Percentiles rank a stretch among this genome's conserved stretches.
Conservation (phyloP, 2,113 vertebrate genomes). For the Bufo bufo region DNA sequence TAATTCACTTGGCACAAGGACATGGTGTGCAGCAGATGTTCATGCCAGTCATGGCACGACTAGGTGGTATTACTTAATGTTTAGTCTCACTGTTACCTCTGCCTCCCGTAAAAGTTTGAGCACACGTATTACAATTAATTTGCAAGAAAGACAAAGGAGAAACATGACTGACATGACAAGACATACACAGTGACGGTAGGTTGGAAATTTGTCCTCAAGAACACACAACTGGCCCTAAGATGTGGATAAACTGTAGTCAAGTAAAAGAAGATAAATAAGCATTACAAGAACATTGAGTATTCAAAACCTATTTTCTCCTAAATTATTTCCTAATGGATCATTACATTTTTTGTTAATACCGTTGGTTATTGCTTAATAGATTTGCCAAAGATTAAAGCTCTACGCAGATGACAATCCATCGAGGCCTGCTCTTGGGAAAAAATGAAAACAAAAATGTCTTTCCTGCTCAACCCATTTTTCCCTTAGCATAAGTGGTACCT, state of each 20-base stretch:
- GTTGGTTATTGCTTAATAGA: neutral
- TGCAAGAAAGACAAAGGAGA: neutral
- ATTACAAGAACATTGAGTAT: neutral
- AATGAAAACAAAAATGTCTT: no score
- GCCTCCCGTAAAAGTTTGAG: slow-evolving; percentile 35
- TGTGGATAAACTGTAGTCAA: neutral
- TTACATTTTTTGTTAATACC: neutral
- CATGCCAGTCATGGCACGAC: slow-evolving; percentile 24
- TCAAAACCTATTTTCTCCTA: no score
- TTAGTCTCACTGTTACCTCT: slow-evolving; percentile 6
- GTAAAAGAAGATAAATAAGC: neutral
- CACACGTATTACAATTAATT: slow-evolving; percentile 26
- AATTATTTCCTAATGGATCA: no score
- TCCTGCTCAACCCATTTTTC: no score
- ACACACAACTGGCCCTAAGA: neutral
- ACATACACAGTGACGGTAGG: neutral
- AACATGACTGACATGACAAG: neutral
- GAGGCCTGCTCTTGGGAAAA: neutral
- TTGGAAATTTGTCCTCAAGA: neutral
- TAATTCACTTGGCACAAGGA: slow-evolving; percentile 38
- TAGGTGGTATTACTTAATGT: neutral
- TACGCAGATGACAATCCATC: neutral
- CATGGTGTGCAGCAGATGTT: slow-evolving; percentile 26
- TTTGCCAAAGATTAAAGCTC: neutral
- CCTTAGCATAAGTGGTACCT: no score